Evolutionary conservation across 2,797 vertebrate genomes (phyloP), one percentile per base, ranked within the genome.

Genomic region (Macropus fuliginosus): DNA sequence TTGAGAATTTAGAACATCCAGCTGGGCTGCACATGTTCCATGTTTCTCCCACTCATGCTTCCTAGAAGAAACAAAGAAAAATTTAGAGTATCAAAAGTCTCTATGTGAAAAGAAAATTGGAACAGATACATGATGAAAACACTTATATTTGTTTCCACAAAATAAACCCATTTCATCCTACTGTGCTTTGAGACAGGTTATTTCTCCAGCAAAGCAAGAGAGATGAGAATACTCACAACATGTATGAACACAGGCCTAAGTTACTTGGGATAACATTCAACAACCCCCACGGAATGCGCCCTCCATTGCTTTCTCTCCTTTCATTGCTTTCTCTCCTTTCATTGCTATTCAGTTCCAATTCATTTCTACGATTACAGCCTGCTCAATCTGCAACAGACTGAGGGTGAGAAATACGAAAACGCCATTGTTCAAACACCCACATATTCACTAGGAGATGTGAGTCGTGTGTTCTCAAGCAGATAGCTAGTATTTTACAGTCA

Each of bases 41-140:
- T 99, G 99, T 97, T 99, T 99, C 1, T 98, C 95, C 99, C 99
- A 99, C 96, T 99, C 99, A 13, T 99, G 99, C 56, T 99, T 99
- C 99, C 99, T 99, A 81, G 0, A 55, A 27, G 11, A 92, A 1
- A 24, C 66, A 95, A 95, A 66, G 3, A 95, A 96, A 96, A 95
- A 50, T 54, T 54, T 2, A 2, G 29, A 54, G 52, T 54, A 52
- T 54, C 29, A 91, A 12, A 66, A 54, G 9, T 0, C 81, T 66
- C 91, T 5, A 1, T 54, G 91, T 94, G 92, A 74, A 1, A 90
- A 16, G 28, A 5, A 24, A 31, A 91, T 54, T 0, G 34, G 1
- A 81, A 46, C n/a, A 6, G 0, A 31, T 5, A 40, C 94, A 12
- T 10, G 1, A 1, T 1, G 0, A 34, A 21, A n/a, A 21, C 2